Base-by-base conservation (phyloP, 2,113 vertebrate species). In the Nyctibius bracteatus region DNA sequence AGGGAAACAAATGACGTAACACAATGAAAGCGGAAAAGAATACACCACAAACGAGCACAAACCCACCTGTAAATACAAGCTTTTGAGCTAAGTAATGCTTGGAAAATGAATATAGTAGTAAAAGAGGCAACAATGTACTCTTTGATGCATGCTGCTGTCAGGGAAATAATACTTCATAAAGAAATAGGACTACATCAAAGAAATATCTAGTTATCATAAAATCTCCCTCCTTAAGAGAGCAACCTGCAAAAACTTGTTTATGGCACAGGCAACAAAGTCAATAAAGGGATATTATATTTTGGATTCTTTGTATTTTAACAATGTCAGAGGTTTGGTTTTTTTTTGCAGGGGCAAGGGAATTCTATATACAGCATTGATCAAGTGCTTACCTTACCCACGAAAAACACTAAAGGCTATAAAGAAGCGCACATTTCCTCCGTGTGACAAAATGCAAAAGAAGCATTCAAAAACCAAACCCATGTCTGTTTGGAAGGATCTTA, bases 1-100 rank as follows among this genome's bases (percentile, higher is more conserved):
- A 57, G 54, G 5, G 11, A 21, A n/a, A 61, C 25, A 25, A 6
- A 15, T 9, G 39, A 51, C 0, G 0, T 10, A 93, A 46, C 8
- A 47, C 59, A 83, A 19, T 3, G 16, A 55, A 35, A 84, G 31
- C 0, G 0, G 43, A 35, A 27, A 74, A 61, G 24, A 54, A 0
- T 3, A 44, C 18, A 63, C 6, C 33, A 75, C 8, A 72, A 79
- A 74, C 6, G 20, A 94, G 23, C 37, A 73, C 11, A 92, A 75
- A 51, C 4, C 5, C n/a, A 81, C 33, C 35, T 49, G 23, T 9
- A 79, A 91, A 90, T 24, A 35, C 8, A 59, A 79, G 17, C 2
- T 79, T 71, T 67, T 74, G 59, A 81, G 47, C 14, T 25, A 79
- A 71, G 10, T 31, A 58, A 37, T 51, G 47, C 25, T 28, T 68